Base-by-base conservation (phyloP, 2,797 vertebrate genomes). In the Neoniphon sammara region DNA sequence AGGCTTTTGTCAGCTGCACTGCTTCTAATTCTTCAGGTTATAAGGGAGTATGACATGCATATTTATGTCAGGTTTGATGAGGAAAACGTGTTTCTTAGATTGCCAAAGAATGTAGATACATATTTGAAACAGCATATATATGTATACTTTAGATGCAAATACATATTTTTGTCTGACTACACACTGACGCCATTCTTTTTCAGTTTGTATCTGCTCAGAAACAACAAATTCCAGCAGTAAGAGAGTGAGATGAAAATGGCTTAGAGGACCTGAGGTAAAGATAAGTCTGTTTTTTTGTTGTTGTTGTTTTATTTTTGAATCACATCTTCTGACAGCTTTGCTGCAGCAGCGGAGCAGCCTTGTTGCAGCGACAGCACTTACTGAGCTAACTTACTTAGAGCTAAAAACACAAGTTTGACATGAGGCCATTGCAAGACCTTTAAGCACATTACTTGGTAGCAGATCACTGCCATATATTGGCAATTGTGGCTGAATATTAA, bases 321-420 rank as follows among this genome's bases (percentile, higher is more conserved):
- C 46, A 49, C 54, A 70, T 73, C 53, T 62, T 55, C 47, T 77
- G 72, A 84, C 73, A 65, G 56, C 69, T 74, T 44, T 79, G 72
- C 77, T 55, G 75, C 60, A 6, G 69, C 66, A 73, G 47, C 46
- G 5, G 36, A 70, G 70, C 59, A 20, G 10, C 75, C 55, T 17
- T 31, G 63, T 58, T 81, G 82, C 83, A 30, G 52, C 70, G 71
- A 73, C 79, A 61, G 83, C 82, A 81, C 68, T 82, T 83, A 80
- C 65, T 11, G 39, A 77, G 39, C 39, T 42, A 42, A 42, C 39
- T 42, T 42, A 42, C 49, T n/a, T 49, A 46, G 34, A 83, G 34
- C 77, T 70, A 65, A 69, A 82, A 85, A 77, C 77, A 74, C 42
- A 42, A 73, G 67, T 52, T 47, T 75, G 59, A 81, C 73, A 63